These are phyloP conservation scores for Trinorchestia longiramus DNA, from an alignment of 1,140 invertebrate genomes.

Conservation along the genomic window DNA sequence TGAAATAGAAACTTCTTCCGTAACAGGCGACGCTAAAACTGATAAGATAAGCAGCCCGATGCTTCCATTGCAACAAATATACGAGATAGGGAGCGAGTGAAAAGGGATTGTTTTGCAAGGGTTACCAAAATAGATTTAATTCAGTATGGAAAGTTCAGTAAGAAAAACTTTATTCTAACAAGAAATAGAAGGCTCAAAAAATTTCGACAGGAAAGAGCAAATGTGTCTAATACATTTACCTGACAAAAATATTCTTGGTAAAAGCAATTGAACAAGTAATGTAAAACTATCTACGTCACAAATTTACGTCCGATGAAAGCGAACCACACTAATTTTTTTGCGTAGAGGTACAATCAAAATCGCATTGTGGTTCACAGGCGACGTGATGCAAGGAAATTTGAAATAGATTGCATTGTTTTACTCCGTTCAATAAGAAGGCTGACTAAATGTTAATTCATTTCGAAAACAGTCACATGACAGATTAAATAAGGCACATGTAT, in stretches of 20 bases:
- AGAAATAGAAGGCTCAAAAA: background rate
- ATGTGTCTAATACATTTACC: background rate
- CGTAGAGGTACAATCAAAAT: no score
- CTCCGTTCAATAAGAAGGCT: no score
- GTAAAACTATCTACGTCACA: background rate
- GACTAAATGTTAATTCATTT: no score
- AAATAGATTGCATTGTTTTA: no score
- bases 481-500: no score
- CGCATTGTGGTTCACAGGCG: no score
- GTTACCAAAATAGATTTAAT: background rate
- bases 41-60: background rate
- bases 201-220: background rate
- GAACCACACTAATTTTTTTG: no score
- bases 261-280: background rate
- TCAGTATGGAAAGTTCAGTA: background rate
- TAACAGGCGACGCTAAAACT: background rate
- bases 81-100: background rate
- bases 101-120: background rate
- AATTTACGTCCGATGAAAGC: no score
- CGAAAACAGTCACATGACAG: no score
- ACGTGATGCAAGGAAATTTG: no score
- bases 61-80: background rate
- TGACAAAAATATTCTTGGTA: background rate
- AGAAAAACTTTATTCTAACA: background rate
- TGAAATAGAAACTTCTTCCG: no score